A percentile compares a stretch with the other conserved stretches of the same genome.
These are phyloP conservation scores for Bostrychus sinensis DNA, from an alignment of 2,113 vertebrate species.

Conservation along the genomic window DNA sequence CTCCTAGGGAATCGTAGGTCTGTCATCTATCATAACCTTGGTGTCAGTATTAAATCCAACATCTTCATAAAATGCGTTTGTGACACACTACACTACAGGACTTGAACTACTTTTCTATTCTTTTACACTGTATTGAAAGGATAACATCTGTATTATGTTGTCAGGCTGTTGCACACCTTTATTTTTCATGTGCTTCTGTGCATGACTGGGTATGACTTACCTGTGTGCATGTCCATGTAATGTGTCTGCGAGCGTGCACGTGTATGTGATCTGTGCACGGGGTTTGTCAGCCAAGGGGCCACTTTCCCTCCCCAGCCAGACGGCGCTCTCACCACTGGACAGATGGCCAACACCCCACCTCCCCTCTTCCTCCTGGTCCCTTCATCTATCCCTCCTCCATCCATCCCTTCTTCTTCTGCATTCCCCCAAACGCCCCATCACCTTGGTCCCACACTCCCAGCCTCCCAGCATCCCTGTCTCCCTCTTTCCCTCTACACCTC, in stretches of 20 bases:
- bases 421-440: constrained; percentile 44
- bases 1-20: too few relatives aligned
- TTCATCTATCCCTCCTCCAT: constrained; percentile 56
- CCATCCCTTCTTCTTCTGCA: constrained; percentile 60
- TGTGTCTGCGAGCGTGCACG: constrained; percentile 6
- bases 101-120: too few relatives aligned
- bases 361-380: constrained; percentile 58
- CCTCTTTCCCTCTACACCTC: constrained; percentile 46
- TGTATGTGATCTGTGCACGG: constrained; percentile 29
- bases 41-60: too few relatives aligned
- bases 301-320: constrained; percentile 77
- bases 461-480: constrained; percentile 43
- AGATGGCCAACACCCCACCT: constrained; percentile 80
- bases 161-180: neutral
- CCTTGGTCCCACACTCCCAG: constrained; percentile 56
- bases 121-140: too few relatives aligned
- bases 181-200: neutral
- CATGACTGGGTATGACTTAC: constrained; percentile 1
- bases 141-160: too few relatives aligned
- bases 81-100: too few relatives aligned
- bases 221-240: neutral
- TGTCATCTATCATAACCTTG: too few relatives aligned
- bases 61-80: too few relatives aligned
- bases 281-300: constrained; percentile 70
- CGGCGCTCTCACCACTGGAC: constrained; percentile 83